A percentile compares a stretch with the other conserved stretches of the same genome.
Conservation (phyloP, 2,888 invertebrate species). For the Catocala sponsa region DNA sequence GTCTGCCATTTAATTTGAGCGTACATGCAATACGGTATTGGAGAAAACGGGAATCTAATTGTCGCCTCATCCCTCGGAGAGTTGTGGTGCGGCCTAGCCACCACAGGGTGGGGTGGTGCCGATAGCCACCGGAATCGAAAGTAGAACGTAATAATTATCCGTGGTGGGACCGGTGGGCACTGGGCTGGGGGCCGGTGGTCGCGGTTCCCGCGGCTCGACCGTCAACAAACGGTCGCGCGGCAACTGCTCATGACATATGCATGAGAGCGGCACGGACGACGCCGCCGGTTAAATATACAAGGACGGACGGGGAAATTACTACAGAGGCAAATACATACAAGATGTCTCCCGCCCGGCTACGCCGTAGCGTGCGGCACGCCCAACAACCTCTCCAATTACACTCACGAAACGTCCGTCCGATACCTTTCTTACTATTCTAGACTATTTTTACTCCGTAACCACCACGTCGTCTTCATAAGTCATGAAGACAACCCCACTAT, state of each 20-base stretch:
- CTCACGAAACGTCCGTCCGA: conserved; percentile 77
- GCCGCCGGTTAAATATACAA: conserved; percentile 84
- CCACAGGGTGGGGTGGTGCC: conserved; percentile 64
- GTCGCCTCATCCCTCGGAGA: conserved; percentile 79
- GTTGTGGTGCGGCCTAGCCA: conserved; percentile 52
- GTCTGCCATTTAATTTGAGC: conserved; percentile 80
- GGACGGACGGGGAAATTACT: conserved; percentile 83
- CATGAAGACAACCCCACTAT: conserved; percentile 74
- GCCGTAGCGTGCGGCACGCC: conserved; percentile 76
- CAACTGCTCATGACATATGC: conserved; percentile 88
- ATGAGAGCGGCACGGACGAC: conserved; percentile 80
- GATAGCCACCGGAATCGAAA: conserved; percentile 79
- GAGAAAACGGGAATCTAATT: conserved; percentile 79
- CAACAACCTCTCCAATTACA: conserved; percentile 72
- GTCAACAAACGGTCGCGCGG: conserved; percentile 87
- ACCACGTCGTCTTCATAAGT: conserved; percentile 76
- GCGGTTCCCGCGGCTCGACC: conserved; percentile 81
- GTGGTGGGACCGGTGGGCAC: conserved; percentile 63
- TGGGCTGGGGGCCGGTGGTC: conserved; percentile 71
- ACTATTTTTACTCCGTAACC: conserved; percentile 74
- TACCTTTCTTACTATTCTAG: conserved; percentile 71
- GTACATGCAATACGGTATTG: conserved; percentile 77
- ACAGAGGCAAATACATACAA: conserved; percentile 83
- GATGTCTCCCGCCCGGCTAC: conserved; percentile 71
- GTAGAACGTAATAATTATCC: conserved; percentile 84